phyloP scores from a whole-genome alignment of 2,888 invertebrate species.

The Platycheirus albimanus region DNA sequence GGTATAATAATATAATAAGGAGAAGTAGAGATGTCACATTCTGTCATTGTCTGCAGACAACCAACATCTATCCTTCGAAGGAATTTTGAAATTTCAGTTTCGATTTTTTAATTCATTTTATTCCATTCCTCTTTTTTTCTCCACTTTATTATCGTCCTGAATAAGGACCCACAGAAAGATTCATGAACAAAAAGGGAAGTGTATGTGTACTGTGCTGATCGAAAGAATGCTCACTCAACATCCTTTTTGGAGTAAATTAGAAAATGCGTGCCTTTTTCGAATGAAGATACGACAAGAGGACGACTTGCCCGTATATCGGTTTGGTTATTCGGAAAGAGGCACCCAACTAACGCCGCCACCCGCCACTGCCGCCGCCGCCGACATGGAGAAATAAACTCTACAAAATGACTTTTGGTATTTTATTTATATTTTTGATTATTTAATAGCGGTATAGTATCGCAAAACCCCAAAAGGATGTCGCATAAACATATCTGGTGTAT shows the following conservation, averaged over 20 bases:
- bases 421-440: constrained; percentile 74
- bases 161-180: constrained; percentile 53
- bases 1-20: no score
- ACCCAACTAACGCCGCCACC: no score
- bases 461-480: constrained; percentile 69
- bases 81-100: constrained; percentile 67
- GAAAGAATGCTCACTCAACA: constrained; percentile 68
- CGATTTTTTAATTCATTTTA: constrained; percentile 63
- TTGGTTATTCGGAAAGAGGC: no score
- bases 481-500: constrained; percentile 42
- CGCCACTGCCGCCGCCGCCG: constrained; percentile 20
- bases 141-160: constrained; percentile 34
- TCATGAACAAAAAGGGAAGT: constrained; percentile 45
- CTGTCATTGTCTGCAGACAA: constrained; percentile 59
- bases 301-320: constrained; percentile 43
- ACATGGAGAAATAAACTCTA: constrained; percentile 69
- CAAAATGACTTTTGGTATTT: constrained; percentile 74
- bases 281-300: constrained; percentile 61
- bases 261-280: constrained; percentile 66
- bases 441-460: constrained; percentile 72
- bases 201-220: constrained; percentile 53
- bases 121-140: constrained; percentile 35
- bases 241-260: constrained; percentile 65
- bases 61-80: constrained; percentile 55
- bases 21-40: constrained; percentile 55